Percentiles rank a stretch among this genome's conserved stretches.
phyloP scores from a whole-genome alignment of 2,797 vertebrate genomes.

The Sphenodon punctatus region DNA sequence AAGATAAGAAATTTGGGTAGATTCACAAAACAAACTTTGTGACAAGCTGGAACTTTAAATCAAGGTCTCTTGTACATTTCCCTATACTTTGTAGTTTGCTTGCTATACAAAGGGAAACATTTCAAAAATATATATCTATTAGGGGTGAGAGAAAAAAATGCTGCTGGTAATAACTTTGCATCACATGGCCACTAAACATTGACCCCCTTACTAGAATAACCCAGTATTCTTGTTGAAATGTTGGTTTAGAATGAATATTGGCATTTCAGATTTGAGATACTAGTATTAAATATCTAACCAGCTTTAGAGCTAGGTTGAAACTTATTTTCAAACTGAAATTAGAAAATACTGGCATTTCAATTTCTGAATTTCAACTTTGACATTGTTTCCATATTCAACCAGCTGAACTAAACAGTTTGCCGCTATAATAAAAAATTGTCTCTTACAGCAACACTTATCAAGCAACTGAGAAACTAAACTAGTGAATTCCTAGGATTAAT shows the following conservation, averaged over 20 bases:
- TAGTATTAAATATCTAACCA: no score
- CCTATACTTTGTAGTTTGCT: constrained; percentile 13
- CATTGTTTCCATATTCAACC: no score
- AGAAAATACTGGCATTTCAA: not conserved
- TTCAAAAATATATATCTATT: no score
- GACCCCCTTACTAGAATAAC: no score
- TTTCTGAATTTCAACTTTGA: not conserved
- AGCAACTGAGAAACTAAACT: not conserved
- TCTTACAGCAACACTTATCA: not conserved
- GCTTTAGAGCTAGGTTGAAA: no score
- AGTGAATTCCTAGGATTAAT: not conserved
- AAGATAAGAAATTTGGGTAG: not conserved
- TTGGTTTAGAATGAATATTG: no score
- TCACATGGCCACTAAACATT: not conserved
- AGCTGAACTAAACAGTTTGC: not conserved
- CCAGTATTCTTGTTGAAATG: no score
- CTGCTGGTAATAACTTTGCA: not conserved
- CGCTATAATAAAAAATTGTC: not conserved
- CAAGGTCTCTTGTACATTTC: constrained; percentile 4
- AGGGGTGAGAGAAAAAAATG: not conserved
- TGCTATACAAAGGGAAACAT: constrained; percentile 2
- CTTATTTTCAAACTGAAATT: no score
- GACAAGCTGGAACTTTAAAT: constrained; percentile 30
- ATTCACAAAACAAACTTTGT: constrained; percentile 37
- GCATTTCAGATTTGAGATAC: no score